Conservation (phyloP, 1,140 invertebrate species). For the Drosophila lini region DNA sequence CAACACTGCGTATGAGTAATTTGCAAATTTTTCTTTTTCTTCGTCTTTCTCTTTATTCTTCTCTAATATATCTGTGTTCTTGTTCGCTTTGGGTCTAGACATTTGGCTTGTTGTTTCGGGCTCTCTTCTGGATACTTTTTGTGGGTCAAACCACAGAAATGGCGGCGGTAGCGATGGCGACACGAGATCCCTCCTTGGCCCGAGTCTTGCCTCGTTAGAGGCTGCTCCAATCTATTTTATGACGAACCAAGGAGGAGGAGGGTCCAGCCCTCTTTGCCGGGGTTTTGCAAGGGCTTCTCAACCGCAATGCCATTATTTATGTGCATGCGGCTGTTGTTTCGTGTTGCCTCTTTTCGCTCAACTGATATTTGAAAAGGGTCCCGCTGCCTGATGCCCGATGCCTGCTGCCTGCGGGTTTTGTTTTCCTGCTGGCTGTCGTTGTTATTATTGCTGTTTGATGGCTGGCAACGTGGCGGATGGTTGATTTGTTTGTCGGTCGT, state of each 20-base stretch:
- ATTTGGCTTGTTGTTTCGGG: conserved; percentile 15
- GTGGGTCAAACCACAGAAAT: conserved; percentile 77
- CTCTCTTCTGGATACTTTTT: conserved; percentile 53
- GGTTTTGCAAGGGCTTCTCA: conserved; percentile 57
- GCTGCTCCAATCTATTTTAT: conserved; percentile 71
- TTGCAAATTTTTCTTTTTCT: conserved; percentile 36
- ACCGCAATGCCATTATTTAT: conserved; percentile 75
- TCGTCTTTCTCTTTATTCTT: not conserved
- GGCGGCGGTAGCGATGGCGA: conserved; percentile 35
- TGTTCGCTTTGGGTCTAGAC: conserved; percentile 26
- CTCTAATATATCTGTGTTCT: not conserved
- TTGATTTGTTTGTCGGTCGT: conserved; percentile 39
- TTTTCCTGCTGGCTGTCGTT: conserved; percentile 38
- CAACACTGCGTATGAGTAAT: conserved; percentile 63
- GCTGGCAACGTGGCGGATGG: conserved; percentile 30
- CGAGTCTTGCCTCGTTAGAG: conserved; percentile 18
- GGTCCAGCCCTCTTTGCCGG: conserved; percentile 7
- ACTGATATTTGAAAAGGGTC: conserved; percentile 70
- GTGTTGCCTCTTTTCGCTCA: conserved; percentile 34
- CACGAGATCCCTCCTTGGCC: conserved; percentile 39
- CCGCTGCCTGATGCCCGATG: not conserved
- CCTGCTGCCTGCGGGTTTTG: conserved; percentile 18
- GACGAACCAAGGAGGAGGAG: conserved; percentile 1
- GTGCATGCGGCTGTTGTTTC: conserved; percentile 76
- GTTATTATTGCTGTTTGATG: conserved; percentile 43